Evolutionary conservation across 2,888 invertebrate genomes (phyloP).

Genomic region (Thecocarcelia acutangulata): DNA sequence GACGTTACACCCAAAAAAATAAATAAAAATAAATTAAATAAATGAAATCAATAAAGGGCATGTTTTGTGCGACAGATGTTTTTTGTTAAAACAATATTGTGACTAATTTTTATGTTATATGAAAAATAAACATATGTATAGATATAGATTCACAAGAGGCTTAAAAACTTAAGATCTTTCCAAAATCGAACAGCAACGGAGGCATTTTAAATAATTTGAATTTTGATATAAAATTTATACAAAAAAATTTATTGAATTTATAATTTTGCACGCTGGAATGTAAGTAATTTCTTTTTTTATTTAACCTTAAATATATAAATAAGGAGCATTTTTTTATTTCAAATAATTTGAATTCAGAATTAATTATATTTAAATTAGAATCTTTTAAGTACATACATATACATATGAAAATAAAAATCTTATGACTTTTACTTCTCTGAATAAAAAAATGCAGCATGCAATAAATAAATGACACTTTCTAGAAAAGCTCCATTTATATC

Average conservation of each 20-base stretch:
- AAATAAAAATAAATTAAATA: too few relatives aligned
- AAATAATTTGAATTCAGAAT: too few relatives aligned
- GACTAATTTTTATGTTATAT: conserved; percentile 60
- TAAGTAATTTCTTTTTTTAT: conserved; percentile 70
- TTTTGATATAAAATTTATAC: conserved; percentile 12
- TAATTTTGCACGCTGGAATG: conserved; percentile 75
- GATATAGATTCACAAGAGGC: neutral
- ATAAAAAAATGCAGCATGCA: too few relatives aligned
- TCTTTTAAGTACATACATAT: too few relatives aligned
- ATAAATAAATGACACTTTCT: too few relatives aligned
- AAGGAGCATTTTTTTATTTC: too few relatives aligned
- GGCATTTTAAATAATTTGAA: conserved; percentile 67
- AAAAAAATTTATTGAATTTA: conserved; percentile 10
- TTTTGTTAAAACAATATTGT: conserved; percentile 58
- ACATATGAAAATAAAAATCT: too few relatives aligned
- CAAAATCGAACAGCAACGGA: conserved; percentile 68
- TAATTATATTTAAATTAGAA: too few relatives aligned
- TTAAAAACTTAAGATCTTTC: neutral
- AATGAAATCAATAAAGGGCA: neutral
- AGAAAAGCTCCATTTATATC: too few relatives aligned
- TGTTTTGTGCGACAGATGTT: conserved; percentile 65
- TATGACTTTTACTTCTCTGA: too few relatives aligned
- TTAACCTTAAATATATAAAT: conserved; percentile 34
- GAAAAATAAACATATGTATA: neutral
- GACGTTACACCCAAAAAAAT: conserved; percentile 77